Base-by-base conservation (phyloP, 1,140 invertebrate genomes). In the Drosophila kohkoa region DNA sequence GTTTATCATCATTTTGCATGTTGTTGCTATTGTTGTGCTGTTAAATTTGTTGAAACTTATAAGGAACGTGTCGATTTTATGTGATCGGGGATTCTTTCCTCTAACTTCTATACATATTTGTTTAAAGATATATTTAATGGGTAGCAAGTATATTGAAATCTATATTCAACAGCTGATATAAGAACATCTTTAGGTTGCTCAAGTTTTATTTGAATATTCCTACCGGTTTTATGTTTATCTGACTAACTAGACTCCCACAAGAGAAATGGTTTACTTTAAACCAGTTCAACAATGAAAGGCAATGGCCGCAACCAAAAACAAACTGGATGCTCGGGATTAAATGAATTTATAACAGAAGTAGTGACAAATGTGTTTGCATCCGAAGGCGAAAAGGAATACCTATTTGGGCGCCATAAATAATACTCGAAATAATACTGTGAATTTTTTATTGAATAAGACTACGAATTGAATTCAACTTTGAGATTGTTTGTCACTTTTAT, bases 241-340 rank as follows among this genome's bases (percentile, higher is more conserved):
- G 35, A 8, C 35, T 48, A 59, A 49, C 8, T 3, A 51, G 28
- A 54, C 67, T 46, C 68, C 43, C 41, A 58, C 64, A 75, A 67
- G 35, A 7, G 55, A 55, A 49, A 68, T 62, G 35, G n/a, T 49
- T 49, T 32, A n/a, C 15, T 30, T 46, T 46, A 81, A 86, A 86
- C 82, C 82, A 63, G 82, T 86, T 86, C n/a, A 57, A 49, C 49
- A 72, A 70, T 74, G 63, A 64, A 76, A 67, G 75, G 52, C 82
- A 86, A 81, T 77, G 75, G 58, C 74, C 78, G 74, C 63, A 69
- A 59, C 45, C 63, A 60, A 62, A 79, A 69, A 65, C 54, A 66
- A 38, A 62, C 57, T 62, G 57, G 20, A 60, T 41, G 13, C 52
- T 25, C 30, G 46, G 28, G 38, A 70, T 48, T 54, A 46, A 46